Evolutionary conservation across 2,797 vertebrate species (phyloP).

Genomic region (Anas georgica): DNA sequence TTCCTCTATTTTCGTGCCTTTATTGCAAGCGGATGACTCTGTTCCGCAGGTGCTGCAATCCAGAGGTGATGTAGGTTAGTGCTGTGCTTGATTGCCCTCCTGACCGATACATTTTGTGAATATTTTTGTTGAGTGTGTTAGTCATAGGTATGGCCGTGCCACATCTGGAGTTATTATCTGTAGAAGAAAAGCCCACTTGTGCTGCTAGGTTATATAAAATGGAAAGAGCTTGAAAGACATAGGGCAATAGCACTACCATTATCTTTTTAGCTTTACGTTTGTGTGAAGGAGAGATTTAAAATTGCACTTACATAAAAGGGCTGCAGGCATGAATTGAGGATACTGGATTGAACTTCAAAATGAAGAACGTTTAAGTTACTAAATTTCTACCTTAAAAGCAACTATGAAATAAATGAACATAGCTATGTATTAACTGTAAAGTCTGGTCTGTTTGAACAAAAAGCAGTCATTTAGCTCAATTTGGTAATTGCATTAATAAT

Average conservation of each 20-base stretch:
- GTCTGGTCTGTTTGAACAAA: not conserved
- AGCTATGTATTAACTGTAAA: not conserved
- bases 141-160: constrained; percentile 44
- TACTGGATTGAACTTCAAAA: not conserved
- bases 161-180: constrained; percentile 44
- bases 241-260: not conserved
- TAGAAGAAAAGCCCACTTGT: constrained; percentile 36
- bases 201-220: constrained; percentile 51
- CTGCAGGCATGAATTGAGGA: not conserved
- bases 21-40: not conserved
- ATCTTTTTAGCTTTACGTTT: not conserved
- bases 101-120: constrained; percentile 62
- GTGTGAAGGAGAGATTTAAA: not conserved
- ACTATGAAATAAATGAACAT: not conserved
- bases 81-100: constrained; percentile 32
- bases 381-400: not conserved
- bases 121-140: constrained; percentile 49
- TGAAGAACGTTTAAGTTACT: not conserved
- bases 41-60: not conserved
- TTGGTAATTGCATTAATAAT: not conserved
- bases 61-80: constrained; percentile 28
- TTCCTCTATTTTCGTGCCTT: not conserved
- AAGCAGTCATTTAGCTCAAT: not conserved
- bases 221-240: not conserved
- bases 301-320: not conserved